These are phyloP conservation scores for Chrysolina oricalcia DNA, from an alignment of 2,888 invertebrate species.

Conservation along the genomic window DNA sequence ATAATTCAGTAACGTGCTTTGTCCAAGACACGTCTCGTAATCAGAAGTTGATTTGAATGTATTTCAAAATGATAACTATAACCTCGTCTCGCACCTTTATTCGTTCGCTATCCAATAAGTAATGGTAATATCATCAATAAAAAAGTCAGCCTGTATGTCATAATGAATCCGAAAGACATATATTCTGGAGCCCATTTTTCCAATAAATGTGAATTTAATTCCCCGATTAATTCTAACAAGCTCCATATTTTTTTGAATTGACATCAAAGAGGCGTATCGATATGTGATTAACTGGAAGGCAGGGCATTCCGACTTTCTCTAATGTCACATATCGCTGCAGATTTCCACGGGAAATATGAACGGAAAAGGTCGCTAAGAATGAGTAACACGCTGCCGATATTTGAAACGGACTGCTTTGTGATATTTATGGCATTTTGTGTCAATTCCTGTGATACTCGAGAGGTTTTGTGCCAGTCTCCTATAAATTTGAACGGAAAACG, in stretches of 20 bases:
- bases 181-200: neutral
- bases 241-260: constrained; percentile 36
- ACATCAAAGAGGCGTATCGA: constrained; percentile 41
- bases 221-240: constrained; percentile 12
- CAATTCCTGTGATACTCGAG: neutral
- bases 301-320: constrained; percentile 25
- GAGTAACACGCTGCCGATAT: constrained; percentile 21
- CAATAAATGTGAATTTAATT: constrained; percentile 14
- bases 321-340: constrained; percentile 27
- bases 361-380: neutral
- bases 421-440: constrained; percentile 22
- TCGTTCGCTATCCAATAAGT: too few relatives aligned
- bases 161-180: neutral
- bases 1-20: too few relatives aligned
- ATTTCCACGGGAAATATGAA: constrained; percentile 9
- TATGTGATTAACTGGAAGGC: constrained; percentile 33
- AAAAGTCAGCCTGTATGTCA: neutral
- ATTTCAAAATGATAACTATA: too few relatives aligned
- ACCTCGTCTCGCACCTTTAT: too few relatives aligned
- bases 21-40: too few relatives aligned
- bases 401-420: constrained; percentile 8
- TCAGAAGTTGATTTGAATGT: too few relatives aligned
- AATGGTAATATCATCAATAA: neutral
- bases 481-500: neutral
- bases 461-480: neutral